Conservation (phyloP, 2,888 invertebrate species). For the Girardia tigrina region DNA sequence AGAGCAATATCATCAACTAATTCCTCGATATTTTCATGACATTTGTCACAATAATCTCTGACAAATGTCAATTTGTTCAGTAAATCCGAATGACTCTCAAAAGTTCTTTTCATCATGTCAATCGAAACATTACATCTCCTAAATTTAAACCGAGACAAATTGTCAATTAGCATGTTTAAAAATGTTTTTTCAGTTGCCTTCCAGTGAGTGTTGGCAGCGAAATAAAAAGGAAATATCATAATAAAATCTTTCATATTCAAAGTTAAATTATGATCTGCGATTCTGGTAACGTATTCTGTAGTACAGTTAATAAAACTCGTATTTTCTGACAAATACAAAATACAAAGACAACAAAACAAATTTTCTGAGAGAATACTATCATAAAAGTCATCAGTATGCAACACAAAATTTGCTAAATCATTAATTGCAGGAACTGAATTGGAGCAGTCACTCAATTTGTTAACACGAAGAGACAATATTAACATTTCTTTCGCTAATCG, state of each 20-base stretch:
- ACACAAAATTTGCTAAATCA: not conserved
- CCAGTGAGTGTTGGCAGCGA: too few species aligned
- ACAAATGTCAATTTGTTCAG: not conserved
- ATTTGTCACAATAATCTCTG: not conserved
- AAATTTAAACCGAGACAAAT: not conserved
- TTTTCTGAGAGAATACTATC: not conserved
- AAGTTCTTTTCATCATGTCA: not conserved
- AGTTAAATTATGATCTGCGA: too few species aligned
- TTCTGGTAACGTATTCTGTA: too few species aligned
- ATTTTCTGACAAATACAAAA: not conserved
- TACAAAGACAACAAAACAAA: not conserved
- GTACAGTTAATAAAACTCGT: too few species aligned
- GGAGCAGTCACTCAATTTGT: not conserved
- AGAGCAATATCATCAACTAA: not conserved
- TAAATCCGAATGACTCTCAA: not conserved
- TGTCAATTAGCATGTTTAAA: too few species aligned
- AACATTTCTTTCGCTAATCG: slow-evolving; percentile 16
- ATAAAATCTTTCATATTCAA: too few species aligned
- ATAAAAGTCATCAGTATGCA: not conserved
- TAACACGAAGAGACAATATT: not conserved
- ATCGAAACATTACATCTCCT: not conserved
- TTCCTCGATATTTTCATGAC: not conserved
- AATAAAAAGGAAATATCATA: too few species aligned
- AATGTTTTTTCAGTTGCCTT: too few species aligned
- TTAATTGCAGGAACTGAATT: not conserved